Conservation (phyloP, 30 jellyfish, hydroid and myxozoan genomes). For the Aurelia aurita complex sp. Pacific region DNA sequence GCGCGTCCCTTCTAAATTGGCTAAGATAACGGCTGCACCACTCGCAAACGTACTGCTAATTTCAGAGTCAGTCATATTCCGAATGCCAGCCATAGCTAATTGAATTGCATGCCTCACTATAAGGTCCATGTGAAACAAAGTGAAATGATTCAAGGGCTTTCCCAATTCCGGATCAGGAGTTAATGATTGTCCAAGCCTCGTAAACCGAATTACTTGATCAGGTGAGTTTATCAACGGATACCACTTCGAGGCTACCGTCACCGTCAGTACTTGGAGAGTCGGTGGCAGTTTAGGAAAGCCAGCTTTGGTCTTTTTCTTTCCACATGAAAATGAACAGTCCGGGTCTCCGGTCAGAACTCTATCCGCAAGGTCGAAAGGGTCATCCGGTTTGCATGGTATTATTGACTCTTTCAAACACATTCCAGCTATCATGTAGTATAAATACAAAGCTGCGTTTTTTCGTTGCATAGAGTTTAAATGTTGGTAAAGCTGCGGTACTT, state of each 20-base stretch:
- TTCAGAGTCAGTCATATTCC: constrained; percentile 61
- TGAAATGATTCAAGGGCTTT: constrained; percentile 14
- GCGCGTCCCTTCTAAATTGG: constrained; percentile 25
- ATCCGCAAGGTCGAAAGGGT: constrained; percentile 50
- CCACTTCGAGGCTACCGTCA: constrained; percentile 49
- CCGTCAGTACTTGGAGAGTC: constrained; percentile 30
- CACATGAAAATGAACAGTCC: constrained; percentile 57
- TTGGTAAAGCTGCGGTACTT: constrained; percentile 45
- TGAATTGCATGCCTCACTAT: constrained; percentile 44
- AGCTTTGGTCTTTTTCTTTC: constrained; percentile 39
- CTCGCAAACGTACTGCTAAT: constrained; percentile 24
- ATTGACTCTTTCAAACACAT: constrained; percentile 36
- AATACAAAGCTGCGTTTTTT: constrained; percentile 39
- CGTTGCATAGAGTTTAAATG: constrained; percentile 47
- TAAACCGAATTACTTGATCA: constrained; percentile 22
- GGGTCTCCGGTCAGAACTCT: constrained; percentile 56
- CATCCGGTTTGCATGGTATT: constrained; percentile 53
- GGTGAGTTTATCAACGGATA: constrained; percentile 33
- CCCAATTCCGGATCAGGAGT: constrained; percentile 56
- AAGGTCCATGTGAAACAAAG: constrained; percentile 56
- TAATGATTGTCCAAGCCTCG: constrained; percentile 34
- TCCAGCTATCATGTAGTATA: constrained; percentile 46
- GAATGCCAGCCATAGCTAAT: constrained; percentile 37
- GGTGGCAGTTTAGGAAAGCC: constrained; percentile 47
- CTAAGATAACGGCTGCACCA: constrained; percentile 10